Conservation (phyloP, 2,113 vertebrate species). For the Daubentonia madagascariensis region DNA sequence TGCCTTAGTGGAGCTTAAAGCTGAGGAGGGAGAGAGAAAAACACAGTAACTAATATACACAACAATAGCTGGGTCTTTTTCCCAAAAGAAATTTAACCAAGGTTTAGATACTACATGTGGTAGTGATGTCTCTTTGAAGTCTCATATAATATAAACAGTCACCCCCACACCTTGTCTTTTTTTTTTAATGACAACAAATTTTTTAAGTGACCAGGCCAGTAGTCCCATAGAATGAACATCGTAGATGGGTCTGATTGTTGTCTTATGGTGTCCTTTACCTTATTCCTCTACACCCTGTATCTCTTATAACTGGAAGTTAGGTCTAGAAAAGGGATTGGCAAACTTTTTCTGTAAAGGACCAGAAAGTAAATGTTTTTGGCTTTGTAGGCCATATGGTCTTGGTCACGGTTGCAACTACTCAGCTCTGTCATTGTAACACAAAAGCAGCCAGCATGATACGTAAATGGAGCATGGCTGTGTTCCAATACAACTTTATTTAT, state of each 20-base stretch:
- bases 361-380: slow-evolving; percentile 45
- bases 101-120: background rate
- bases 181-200: background rate
- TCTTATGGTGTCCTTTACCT: background rate
- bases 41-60: background rate
- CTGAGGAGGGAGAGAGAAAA: background rate
- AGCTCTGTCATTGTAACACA: background rate
- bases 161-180: background rate
- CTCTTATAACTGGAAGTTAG: background rate
- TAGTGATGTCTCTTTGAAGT: background rate
- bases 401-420: background rate
- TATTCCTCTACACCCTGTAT: background rate
- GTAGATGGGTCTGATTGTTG: background rate
- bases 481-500: slow-evolving; percentile 22
- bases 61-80: background rate
- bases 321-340: background rate
- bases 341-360: slow-evolving; percentile 30
- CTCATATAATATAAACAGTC: background rate
- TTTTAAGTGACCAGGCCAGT: background rate
- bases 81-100: background rate
- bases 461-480: background rate
- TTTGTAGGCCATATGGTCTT: background rate
- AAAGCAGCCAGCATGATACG: background rate
- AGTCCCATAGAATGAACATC: background rate
- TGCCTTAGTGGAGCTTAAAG: background rate